Conservation (phyloP, 2,797 vertebrate genomes). For the Schizothorax lantsangensis region DNA sequence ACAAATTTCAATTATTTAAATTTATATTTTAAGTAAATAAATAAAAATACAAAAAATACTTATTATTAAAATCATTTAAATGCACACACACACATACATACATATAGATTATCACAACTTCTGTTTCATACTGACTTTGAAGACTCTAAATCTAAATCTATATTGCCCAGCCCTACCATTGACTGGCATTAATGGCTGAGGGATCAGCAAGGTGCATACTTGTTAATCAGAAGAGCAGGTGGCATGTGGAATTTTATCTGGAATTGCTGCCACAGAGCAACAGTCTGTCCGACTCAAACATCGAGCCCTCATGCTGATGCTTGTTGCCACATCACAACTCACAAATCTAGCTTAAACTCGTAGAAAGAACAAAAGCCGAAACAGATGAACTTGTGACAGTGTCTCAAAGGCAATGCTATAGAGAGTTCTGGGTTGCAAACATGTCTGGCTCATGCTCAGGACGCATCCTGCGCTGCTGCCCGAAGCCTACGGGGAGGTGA, state of each 20-base stretch:
- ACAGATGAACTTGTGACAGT: conserved; percentile 49
- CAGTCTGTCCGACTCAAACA: conserved; percentile 72
- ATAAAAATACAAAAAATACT: background rate
- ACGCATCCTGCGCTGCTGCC: conserved; percentile 50
- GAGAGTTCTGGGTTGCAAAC: conserved; percentile 58
- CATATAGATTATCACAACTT: background rate
- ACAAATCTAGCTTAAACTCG: conserved; percentile 14
- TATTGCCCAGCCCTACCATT: background rate
- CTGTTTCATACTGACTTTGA: background rate
- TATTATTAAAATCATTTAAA: background rate
- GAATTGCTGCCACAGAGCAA: conserved; percentile 67
- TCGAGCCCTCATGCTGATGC: conserved; percentile 63
- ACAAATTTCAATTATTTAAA: background rate
- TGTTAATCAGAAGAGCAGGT: conserved; percentile 65
- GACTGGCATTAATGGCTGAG: background rate
- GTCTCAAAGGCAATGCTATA: conserved; percentile 39
- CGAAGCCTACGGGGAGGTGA: conserved; percentile 58
- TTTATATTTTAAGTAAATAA: background rate
- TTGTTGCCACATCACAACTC: background rate
- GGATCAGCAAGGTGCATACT: conserved; percentile 23
- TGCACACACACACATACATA: background rate
- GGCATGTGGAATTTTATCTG: conserved; percentile 70
- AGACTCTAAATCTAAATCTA: conserved; percentile 3
- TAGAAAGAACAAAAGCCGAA: conserved; percentile 6
- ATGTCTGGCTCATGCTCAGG: conserved; percentile 56